Base-by-base conservation (phyloP, 2,797 vertebrate species). In the Pipistrellus nathusii region DNA sequence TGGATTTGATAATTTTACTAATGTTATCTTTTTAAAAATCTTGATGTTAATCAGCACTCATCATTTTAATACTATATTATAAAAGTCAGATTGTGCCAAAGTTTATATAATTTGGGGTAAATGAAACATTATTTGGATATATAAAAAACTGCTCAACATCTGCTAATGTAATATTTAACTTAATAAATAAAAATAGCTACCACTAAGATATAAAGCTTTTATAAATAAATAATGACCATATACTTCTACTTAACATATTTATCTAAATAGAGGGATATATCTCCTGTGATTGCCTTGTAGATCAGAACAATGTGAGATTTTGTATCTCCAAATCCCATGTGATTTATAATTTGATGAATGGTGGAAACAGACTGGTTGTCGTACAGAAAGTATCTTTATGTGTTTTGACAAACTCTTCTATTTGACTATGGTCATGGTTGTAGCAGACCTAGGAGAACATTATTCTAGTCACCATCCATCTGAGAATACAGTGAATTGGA, bases 111-210 rank as follows among this genome's bases (percentile, higher is more conserved):
- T 69, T 94, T 87, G 18, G 57, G 11, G 21, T 82, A 93, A 85
- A 78, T 59, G 8, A 82, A 90, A 68, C 21, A 23, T 48, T 68
- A 55, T 48, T 83, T 73, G 53, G 3, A 51, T 73, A 35, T 69
- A 75, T 14, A 30, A 44, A 87, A 90, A 91, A 91, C 30, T 68
- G 3, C 3, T 41, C 44, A 80, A 48, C 12, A 77, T 76, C 48
- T 73, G 15, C 12, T 85, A 41, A 62, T 23, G 18, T 77, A 51
- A 73, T 48, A 88, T 75, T 73, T 51, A 82, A 93, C 44, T 72
- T 80, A 82, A 6, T 80, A 76, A 80, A 32, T 88, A 35, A 95
- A 88, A 88, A 72, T 66, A 80, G 12, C 6, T 91, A 93, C 2
- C 4, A 13, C 14, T 78, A n/a, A n/a, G 30, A 64, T 20, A 15